Evolutionary conservation across 2,797 vertebrate species (phyloP), one percentile per base, ranked within the genome.

Genomic region (Lepus oiostolus): DNA sequence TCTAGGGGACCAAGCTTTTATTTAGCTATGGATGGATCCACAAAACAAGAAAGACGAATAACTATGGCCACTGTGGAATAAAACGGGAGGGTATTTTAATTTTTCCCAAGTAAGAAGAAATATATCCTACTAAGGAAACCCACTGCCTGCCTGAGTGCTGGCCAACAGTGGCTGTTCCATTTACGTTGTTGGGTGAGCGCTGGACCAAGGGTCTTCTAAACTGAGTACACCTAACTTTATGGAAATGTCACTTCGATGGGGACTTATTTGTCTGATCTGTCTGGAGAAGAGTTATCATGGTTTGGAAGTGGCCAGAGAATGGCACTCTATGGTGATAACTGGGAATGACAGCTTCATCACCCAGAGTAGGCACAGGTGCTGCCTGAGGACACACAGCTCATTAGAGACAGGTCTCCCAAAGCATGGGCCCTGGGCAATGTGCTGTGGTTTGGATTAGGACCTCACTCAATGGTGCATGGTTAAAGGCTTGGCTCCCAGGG

Each of bases 21-120:
- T 72, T 63, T 81, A 42, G 21, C 19, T 74, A 13, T 12, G 14
- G 28, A 30, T 47, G 62, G 28, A n/a, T 12, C 65, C 54, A 42
- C 19, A n/a, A 63, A 94, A 62, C 11, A 60, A 83, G 87, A 21
- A 68, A 67, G 68, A 63, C 7, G 26, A 52, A 65, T 79, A 50
- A 32, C 70, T 72, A 14, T 6, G 19, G 42, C 3, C 2, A 42
- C 2, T 0, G 0, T n/a, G 13, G n/a, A 2, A 32, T 32, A 50
- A 79, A n/a, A 88, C 60, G n/a, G 32, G 70, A 19, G 52, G 30
- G 74, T 6, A 63, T 63, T 30, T 47, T 2, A 32, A 30, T 68
- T 58, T 85, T 74, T 50, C 38, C 30, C n/a, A 47, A 72, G 32
- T 16, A 22, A 63, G 30, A 63, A 54, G 50, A 50, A 79, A 26